A percentile compares a stretch with the other conserved stretches of the same genome.
Conservation (phyloP, 2,888 invertebrate species). For the Drosophila cracens region DNA sequence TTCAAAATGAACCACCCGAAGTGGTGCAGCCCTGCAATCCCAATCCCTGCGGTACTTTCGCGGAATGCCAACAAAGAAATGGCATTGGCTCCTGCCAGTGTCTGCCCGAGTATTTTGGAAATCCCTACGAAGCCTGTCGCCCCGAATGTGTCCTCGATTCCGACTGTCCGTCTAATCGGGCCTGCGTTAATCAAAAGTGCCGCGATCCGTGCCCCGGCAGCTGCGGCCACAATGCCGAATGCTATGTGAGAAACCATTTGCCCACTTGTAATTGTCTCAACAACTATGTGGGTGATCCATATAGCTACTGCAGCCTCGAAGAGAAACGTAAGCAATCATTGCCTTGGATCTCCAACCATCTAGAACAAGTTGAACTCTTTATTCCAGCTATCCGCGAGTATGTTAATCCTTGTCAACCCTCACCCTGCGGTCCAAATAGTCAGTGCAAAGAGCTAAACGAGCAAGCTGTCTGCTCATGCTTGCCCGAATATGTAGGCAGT, state of each 20-base stretch:
- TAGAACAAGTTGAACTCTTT: slow-evolving; percentile 12
- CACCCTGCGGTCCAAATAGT: slow-evolving; percentile 92
- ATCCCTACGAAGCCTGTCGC: slow-evolving; percentile 91
- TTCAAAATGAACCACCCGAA: slow-evolving; percentile 83
- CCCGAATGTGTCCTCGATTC: slow-evolving; percentile 90
- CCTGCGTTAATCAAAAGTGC: slow-evolving; percentile 90
- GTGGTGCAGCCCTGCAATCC: slow-evolving; percentile 89
- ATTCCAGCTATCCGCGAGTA: slow-evolving; percentile 71
- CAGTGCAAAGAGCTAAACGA: slow-evolving; percentile 89
- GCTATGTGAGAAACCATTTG: slow-evolving; percentile 90
- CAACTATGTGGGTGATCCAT: slow-evolving; percentile 92
- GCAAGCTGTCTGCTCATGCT: slow-evolving; percentile 89
- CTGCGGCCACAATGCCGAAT: slow-evolving; percentile 90
- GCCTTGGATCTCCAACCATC: too few relatives aligned
- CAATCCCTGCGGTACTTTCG: slow-evolving; percentile 93
- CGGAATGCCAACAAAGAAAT: slow-evolving; percentile 89
- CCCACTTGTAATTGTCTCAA: slow-evolving; percentile 89
- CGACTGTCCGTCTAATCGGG: slow-evolving; percentile 89
- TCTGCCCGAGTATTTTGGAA: slow-evolving; percentile 89
- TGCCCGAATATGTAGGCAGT: slow-evolving; percentile 88
- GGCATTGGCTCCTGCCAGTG: slow-evolving; percentile 90
- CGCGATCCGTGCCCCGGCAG: slow-evolving; percentile 92
- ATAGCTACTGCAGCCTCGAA: slow-evolving; percentile 87
- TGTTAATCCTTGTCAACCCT: slow-evolving; percentile 85
- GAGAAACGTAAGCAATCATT: slow-evolving; percentile 85